Percentiles rank a stretch among this genome's conserved stretches.
Evolutionary conservation across 2,888 invertebrate species (phyloP).

Genomic region (Heliconius cydno): DNA sequence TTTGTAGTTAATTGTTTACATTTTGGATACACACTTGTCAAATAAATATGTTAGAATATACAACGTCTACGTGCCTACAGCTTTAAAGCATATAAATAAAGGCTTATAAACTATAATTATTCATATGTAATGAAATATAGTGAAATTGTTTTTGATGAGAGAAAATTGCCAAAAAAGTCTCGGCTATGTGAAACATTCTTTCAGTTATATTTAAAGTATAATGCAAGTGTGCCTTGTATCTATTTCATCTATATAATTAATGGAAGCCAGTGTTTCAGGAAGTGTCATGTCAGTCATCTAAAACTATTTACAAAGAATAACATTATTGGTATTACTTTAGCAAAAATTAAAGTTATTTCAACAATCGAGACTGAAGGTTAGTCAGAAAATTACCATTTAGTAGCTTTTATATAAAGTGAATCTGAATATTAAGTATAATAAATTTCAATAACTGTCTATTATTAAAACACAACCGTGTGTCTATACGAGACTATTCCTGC

Average conservation of each 20-base stretch:
- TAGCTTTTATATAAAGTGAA: conserved; percentile 19
- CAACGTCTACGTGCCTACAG: not conserved
- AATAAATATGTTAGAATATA: conserved; percentile 8
- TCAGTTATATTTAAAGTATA: conserved; percentile 39
- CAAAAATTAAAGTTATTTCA: not conserved
- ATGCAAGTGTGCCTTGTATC: conserved; percentile 2
- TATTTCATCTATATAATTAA: conserved; percentile 14
- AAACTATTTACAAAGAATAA: not conserved
- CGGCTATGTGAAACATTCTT: conserved; percentile 37
- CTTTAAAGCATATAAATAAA: not conserved
- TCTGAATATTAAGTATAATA: conserved; percentile 25
- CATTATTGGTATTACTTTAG: not conserved
- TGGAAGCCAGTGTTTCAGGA: conserved; percentile 51
- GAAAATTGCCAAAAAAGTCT: conserved; percentile 36
- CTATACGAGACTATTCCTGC: conserved; percentile 26
- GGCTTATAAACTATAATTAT: not conserved
- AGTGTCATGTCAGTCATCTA: conserved; percentile 1
- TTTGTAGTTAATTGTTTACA: conserved; percentile 35
- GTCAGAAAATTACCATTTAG: not conserved
- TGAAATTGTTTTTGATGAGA: not conserved
- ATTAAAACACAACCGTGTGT: conserved; percentile 21
- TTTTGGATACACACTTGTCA: not conserved
- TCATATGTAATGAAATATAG: not conserved
- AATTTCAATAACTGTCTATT: conserved; percentile 21
- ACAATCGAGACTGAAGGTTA: not conserved